These are phyloP conservation scores for Schizaphis graminum DNA, from an alignment of 2,888 invertebrate species.

Conservation along the genomic window DNA sequence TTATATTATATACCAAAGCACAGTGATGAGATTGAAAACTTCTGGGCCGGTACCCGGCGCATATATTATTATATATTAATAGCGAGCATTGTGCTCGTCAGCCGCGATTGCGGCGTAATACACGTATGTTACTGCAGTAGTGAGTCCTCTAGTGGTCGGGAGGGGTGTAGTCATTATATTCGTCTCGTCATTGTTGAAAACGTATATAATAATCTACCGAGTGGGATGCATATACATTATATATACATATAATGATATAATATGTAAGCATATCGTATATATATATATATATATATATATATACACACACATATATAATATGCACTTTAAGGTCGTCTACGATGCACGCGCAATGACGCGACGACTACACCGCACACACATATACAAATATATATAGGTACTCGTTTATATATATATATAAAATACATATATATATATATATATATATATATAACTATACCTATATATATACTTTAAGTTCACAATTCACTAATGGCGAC, in stretches of 20 bases:
- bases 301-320: background rate
- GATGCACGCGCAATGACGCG: slow-evolving; percentile 39
- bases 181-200: slow-evolving; percentile 59
- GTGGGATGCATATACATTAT: background rate
- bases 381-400: background rate
- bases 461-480: background rate
- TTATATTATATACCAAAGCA: slow-evolving; percentile 3
- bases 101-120: background rate
- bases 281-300: slow-evolving; percentile 16
- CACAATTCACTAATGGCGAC: background rate
- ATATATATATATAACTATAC: background rate
- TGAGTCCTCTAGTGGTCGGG: background rate
- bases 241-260: slow-evolving; percentile 27
- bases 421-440: background rate
- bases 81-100: slow-evolving; percentile 42
- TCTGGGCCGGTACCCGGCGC: slow-evolving; percentile 26
- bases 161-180: slow-evolving; percentile 45
- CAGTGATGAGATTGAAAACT: slow-evolving; percentile 61
- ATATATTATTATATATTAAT: background rate
- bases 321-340: slow-evolving; percentile 37
- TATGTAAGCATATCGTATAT: background rate
- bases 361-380: background rate
- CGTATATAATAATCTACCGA: slow-evolving; percentile 25
- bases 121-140: background rate
- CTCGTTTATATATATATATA: background rate